These are phyloP conservation scores for Sorex fumeus DNA, from an alignment of 2,113 vertebrate genomes.

Conservation along the genomic window DNA sequence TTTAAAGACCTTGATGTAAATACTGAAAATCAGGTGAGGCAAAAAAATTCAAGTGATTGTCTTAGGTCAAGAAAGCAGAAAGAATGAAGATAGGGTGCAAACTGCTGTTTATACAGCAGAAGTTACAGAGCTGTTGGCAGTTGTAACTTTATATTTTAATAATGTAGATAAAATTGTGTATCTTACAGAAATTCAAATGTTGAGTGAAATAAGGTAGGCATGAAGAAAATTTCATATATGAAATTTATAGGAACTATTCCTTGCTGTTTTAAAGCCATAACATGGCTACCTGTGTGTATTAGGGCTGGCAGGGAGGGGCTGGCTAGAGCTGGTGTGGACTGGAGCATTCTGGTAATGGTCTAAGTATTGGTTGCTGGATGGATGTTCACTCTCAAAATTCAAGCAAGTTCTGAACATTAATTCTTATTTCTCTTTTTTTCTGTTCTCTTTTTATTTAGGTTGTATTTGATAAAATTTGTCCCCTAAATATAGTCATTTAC, in stretches of 20 bases:
- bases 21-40: neutral
- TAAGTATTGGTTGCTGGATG: neutral
- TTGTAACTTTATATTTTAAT: neutral
- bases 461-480: neutral
- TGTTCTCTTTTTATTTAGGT: neutral
- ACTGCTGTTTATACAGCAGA: neutral
- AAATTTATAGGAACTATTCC: neutral
- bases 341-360: neutral
- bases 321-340: neutral
- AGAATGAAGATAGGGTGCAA: no score
- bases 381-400: neutral
- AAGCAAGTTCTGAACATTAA: constrained; percentile 3
- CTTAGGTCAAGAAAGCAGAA: no score
- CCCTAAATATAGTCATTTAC: neutral
- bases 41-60: no score
- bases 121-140: neutral
- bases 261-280: no score
- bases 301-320: no score
- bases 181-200: neutral
- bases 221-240: neutral
- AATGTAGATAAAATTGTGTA: constrained; percentile 20
- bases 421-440: neutral
- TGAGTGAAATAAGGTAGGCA: neutral
- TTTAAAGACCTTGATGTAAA: neutral
- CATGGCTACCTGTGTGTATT: neutral